Conservation (phyloP, 2,113 vertebrate genomes). For the Catharus fuscescens region DNA sequence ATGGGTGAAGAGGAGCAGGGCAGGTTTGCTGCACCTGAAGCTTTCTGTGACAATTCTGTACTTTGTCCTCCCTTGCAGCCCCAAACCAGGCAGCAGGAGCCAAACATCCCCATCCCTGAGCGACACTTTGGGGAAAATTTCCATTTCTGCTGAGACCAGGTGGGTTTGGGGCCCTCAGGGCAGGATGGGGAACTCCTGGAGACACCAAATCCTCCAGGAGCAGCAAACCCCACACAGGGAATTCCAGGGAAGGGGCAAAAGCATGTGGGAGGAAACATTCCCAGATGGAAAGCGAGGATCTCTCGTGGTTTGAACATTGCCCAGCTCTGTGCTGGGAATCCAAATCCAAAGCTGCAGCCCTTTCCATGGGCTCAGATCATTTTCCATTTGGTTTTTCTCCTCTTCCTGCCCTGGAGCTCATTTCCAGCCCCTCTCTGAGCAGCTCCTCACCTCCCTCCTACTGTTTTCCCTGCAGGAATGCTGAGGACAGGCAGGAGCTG, state of each 20-base stretch:
- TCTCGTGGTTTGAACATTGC: background rate
- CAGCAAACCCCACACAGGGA: background rate
- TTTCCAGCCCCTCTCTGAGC: background rate
- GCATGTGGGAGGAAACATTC: background rate
- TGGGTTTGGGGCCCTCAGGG: background rate
- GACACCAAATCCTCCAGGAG: background rate
- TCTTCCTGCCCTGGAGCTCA: background rate
- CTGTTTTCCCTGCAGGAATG: conserved; percentile 12
- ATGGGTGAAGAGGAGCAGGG: background rate
- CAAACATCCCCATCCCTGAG: background rate
- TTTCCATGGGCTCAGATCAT: background rate
- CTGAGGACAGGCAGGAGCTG: background rate
- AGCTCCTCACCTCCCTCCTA: background rate
- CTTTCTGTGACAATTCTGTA: background rate
- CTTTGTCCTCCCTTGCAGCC: conserved; percentile 1
- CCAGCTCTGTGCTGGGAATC: background rate
- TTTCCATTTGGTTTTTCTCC: background rate
- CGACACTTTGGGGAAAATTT: background rate
- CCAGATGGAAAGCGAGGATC: background rate
- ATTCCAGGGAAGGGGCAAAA: background rate
- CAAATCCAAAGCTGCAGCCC: background rate
- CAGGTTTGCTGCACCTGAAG: background rate
- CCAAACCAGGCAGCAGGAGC: background rate
- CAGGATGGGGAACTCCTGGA: background rate
- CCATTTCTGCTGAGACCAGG: background rate